phyloP scores from a whole-genome alignment of 2,888 invertebrate species.

The Lycocerus yunnanus region DNA sequence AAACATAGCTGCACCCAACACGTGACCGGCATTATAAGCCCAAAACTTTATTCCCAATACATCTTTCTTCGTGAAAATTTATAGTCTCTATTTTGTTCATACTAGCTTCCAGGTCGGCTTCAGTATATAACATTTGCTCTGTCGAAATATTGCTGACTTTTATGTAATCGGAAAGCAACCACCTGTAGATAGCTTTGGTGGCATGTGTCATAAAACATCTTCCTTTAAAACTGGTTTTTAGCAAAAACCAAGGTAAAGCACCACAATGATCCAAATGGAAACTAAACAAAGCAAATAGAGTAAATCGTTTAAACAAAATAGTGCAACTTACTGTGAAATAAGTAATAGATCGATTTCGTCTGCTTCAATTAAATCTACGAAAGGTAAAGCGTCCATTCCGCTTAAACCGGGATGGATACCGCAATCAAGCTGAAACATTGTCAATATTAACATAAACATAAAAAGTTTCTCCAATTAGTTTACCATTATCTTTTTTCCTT shows the following conservation, averaged over 20 bases:
- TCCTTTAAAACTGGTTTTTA: slow-evolving; percentile 96
- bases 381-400: slow-evolving; percentile 97
- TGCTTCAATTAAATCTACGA: slow-evolving; percentile 96
- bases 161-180: slow-evolving; percentile 98
- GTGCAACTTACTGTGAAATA: slow-evolving; percentile 81
- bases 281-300: slow-evolving; percentile 57
- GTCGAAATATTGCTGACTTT: slow-evolving; percentile 98
- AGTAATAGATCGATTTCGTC: slow-evolving; percentile 95
- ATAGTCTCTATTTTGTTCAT: slow-evolving; percentile 99
- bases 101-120: slow-evolving; percentile 94
- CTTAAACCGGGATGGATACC: slow-evolving; percentile 98
- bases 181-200: slow-evolving; percentile 98
- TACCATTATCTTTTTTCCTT: slow-evolving; percentile 98
- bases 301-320: not conserved
- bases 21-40: slow-evolving; percentile 99
- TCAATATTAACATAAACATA: slow-evolving; percentile 2
- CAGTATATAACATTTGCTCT: slow-evolving; percentile 96
- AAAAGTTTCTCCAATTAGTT: slow-evolving; percentile 3
- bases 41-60: slow-evolving; percentile 96
- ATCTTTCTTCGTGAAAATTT: slow-evolving; percentile 98
- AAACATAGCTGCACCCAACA: slow-evolving; percentile 99
- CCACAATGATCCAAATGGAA: slow-evolving; percentile 99
- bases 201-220: slow-evolving; percentile 99
- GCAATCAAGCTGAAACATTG: slow-evolving; percentile 78
- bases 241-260: slow-evolving; percentile 96